These are phyloP conservation scores for Drosophila atroscutellata DNA, from an alignment of 2,888 invertebrate species.

Conservation along the genomic window DNA sequence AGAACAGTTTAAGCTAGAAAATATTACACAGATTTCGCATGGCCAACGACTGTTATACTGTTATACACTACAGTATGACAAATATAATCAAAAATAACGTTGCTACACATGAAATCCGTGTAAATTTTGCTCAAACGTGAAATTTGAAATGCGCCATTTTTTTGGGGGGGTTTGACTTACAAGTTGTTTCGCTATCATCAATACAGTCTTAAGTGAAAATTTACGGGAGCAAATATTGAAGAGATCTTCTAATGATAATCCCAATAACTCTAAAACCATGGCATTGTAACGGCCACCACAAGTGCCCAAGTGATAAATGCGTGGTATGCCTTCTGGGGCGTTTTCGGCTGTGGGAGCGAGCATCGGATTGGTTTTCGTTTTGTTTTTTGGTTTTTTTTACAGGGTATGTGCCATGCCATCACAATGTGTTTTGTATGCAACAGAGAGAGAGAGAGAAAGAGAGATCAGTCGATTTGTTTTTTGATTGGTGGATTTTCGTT, in stretches of 20 bases:
- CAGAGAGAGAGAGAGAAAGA: conserved; percentile 8
- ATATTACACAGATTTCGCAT: conserved; percentile 30
- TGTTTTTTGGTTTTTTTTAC: conserved; percentile 13
- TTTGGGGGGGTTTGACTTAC: conserved; percentile 87
- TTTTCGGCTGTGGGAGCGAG: conserved; percentile 74
- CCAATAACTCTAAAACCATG: conserved; percentile 99
- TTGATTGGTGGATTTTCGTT: conserved; percentile 35
- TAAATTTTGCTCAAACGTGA: conserved; percentile 26
- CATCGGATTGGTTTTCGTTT: conserved; percentile 35
- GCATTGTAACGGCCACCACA: conserved; percentile 99
- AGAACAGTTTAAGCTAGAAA: conserved; percentile 26
- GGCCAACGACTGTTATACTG: conserved; percentile 4
- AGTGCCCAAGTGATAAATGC: conserved; percentile 99
- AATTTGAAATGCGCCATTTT: conserved; percentile 6
- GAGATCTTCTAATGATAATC: conserved; percentile 99
- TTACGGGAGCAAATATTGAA: conserved; percentile 99
- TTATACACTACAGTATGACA: conserved; percentile 9
- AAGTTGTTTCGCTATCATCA: conserved; percentile 99
- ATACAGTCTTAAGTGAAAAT: conserved; percentile 98
- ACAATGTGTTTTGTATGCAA: conserved; percentile 62
- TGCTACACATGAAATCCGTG: conserved; percentile 30
- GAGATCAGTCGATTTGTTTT: conserved; percentile 47
- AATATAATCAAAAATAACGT: neutral
- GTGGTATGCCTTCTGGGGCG: conserved; percentile 96
- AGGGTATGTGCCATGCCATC: conserved; percentile 68